phyloP scores from a whole-genome alignment of 2,888 invertebrate species.

The Ecliptopera silaceata region DNA sequence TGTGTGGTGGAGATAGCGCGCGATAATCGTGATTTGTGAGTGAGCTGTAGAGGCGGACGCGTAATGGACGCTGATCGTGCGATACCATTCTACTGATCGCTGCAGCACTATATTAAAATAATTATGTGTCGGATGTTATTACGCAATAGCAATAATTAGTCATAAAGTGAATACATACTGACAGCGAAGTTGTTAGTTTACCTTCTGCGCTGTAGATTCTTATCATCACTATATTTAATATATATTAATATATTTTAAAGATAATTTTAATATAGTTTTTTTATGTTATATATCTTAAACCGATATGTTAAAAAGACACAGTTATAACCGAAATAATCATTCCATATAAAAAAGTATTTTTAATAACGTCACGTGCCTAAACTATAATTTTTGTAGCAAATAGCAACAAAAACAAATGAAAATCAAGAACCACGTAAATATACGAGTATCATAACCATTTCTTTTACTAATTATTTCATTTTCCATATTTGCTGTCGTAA shows the following conservation, averaged over 20 bases:
- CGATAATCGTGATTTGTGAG: conserved; percentile 41
- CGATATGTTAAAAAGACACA: no score
- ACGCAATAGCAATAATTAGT: no score
- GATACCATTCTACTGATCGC: conserved; percentile 45
- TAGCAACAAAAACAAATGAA: conserved; percentile 8
- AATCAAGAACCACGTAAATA: conserved; percentile 9
- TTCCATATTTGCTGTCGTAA: conserved; percentile 36
- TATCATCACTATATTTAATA: no score
- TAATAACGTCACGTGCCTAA: neutral
- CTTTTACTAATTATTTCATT: conserved; percentile 37
- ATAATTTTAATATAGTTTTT: no score
- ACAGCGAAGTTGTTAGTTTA: no score
- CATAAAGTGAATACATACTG: no score
- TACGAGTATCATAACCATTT: conserved; percentile 23
- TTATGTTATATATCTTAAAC: no score
- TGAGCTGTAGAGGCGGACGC: conserved; percentile 48
- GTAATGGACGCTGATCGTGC: conserved; percentile 46
- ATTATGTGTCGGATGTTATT: no score
- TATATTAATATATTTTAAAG: no score
- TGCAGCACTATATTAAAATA: conserved; percentile 22
- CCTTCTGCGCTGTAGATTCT: no score
- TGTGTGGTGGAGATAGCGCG: conserved; percentile 40
- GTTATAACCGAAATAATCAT: no score
- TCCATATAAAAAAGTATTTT: no score
- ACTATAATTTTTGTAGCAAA: neutral